Evolutionary conservation across 2,113 vertebrate genomes (phyloP).

Genomic region (Antechinus stuartii): DNA sequence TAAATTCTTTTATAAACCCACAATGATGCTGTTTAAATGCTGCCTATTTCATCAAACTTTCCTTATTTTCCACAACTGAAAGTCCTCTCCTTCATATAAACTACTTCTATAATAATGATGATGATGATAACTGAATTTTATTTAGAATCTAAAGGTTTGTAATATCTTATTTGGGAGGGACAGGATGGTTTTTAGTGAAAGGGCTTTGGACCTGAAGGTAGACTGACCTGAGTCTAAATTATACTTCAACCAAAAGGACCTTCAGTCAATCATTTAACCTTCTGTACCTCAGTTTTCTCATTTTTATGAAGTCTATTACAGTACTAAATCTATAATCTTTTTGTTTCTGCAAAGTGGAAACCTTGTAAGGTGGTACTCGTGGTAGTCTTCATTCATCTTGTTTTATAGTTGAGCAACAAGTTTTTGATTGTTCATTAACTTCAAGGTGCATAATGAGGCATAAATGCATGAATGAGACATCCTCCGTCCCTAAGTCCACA

Average conservation of each 20-base stretch:
- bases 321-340: neutral
- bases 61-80: neutral
- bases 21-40: neutral
- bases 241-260: neutral
- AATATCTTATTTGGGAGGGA: neutral
- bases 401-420: too few species aligned
- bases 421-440: neutral
- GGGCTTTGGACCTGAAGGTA: neutral
- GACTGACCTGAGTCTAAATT: neutral
- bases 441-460: neutral
- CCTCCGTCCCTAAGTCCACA: neutral
- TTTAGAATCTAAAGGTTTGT: neutral
- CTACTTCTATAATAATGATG: neutral
- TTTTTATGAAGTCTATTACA: neutral
- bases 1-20: neutral
- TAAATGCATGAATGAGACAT: neutral
- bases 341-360: neutral
- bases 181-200: neutral
- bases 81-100: neutral
- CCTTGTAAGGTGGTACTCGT: neutral
- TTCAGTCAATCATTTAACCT: neutral
- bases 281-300: neutral
- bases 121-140: neutral
- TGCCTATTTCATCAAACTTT: neutral
- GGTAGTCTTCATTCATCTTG: neutral